Evolutionary conservation across 2,797 vertebrate genomes (phyloP).

Genomic region (Eupleurogrammus muticus): DNA sequence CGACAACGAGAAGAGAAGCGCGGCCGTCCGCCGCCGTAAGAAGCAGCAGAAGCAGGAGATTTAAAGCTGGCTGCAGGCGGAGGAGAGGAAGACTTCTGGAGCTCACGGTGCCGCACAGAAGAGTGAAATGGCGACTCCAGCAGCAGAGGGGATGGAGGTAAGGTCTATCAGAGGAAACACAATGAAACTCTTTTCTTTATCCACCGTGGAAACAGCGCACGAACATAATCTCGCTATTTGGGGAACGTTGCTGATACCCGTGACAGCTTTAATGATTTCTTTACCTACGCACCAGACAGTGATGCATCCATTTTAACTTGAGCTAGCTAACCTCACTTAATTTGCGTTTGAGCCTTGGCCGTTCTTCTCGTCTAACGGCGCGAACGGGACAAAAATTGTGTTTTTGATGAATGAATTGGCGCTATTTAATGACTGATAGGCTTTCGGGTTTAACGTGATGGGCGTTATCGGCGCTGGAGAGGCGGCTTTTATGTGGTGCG

Average conservation of each 20-base stretch:
- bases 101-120: conserved; percentile 46
- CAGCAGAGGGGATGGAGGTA: conserved; percentile 87
- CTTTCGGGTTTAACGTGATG: rapidly evolving
- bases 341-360: background rate
- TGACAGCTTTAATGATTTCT: background rate
- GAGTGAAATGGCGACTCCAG: conserved; percentile 87
- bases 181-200: rapidly evolving
- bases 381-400: rapidly evolving
- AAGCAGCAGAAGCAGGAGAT: conserved; percentile 6
- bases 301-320: conserved; percentile 68
- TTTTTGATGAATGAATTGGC: rapidly evolving
- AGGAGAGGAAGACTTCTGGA: conserved; percentile 26
- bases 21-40: background rate
- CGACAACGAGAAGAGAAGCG: background rate
- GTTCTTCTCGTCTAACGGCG: conserved; percentile 27
- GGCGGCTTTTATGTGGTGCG: background rate
- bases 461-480: background rate
- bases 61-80: background rate
- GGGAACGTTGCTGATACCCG: rapidly evolving
- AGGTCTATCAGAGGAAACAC: conserved; percentile 19
- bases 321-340: background rate
- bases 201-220: rapidly evolving
- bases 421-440: rapidly evolving
- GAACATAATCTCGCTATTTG: rapidly evolving
- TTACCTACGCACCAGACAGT: conserved; percentile 1